phyloP scores from a whole-genome alignment of 2,797 vertebrate species.

The Cirrhinus molitorella region DNA sequence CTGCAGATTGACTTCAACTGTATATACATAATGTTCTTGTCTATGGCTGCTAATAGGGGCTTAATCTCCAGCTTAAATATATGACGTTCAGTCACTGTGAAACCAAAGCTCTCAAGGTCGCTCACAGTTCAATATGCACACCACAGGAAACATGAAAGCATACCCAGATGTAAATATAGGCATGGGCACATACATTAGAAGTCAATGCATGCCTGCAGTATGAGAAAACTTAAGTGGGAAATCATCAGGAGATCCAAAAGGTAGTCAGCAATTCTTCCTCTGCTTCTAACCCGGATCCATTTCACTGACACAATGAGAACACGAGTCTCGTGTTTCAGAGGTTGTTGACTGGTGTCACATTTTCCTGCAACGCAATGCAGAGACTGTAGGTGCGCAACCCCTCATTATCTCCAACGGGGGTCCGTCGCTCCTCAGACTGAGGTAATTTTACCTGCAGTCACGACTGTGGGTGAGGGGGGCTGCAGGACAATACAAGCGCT shows the following conservation, averaged over 20 bases:
- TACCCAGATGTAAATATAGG: conserved; percentile 6
- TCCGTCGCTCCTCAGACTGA: conserved; percentile 48
- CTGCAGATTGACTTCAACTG: too few relatives aligned
- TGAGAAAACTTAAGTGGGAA: conserved; percentile 19
- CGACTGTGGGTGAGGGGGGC: conserved; percentile 45
- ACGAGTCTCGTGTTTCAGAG: conserved; percentile 55
- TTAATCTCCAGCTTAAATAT: conserved; percentile 37
- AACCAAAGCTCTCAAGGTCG: conserved; percentile 50
- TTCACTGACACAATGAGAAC: conserved; percentile 51
- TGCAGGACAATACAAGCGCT: conserved; percentile 59
- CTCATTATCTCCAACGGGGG: conserved; percentile 51
- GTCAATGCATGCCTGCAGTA: conserved; percentile 23
- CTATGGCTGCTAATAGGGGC: conserved; percentile 20
- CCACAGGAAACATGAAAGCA: conserved; percentile 14
- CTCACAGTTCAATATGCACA: conserved; percentile 48
- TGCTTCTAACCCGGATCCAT: conserved; percentile 48
- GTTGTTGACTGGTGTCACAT: conserved; percentile 45
- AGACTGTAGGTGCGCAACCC: conserved; percentile 40
- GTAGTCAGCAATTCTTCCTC: conserved; percentile 56
- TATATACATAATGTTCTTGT: not conserved
- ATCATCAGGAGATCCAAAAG: conserved; percentile 46
- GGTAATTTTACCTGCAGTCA: conserved; percentile 61
- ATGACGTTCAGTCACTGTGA: conserved; percentile 10
- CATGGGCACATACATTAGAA: not conserved
- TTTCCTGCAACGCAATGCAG: conserved; percentile 40